Evolutionary conservation across 2,113 vertebrate genomes (phyloP).

Genomic region (Muntiacus reevesi): DNA sequence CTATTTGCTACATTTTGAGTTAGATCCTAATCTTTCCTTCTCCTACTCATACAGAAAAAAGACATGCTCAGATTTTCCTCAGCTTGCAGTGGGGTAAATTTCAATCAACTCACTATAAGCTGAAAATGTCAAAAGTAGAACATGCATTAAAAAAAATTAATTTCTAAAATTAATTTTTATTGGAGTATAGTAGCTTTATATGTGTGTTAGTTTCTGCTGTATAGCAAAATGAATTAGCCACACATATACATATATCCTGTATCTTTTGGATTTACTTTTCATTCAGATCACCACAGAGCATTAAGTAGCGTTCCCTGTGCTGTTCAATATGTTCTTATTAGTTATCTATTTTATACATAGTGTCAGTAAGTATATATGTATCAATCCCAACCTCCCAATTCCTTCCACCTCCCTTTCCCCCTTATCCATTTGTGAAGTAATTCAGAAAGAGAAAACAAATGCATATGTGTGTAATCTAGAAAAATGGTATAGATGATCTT

Average conservation of each 20-base stretch:
- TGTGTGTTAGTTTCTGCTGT: neutral
- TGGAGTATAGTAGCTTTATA: neutral
- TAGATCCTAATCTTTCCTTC: neutral
- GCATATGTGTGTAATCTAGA: neutral
- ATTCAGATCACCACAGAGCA: neutral
- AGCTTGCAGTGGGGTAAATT: neutral
- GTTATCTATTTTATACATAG: neutral
- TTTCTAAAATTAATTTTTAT: neutral
- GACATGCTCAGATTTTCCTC: neutral
- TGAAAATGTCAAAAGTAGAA: neutral
- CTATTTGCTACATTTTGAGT: neutral
- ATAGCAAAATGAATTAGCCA: neutral
- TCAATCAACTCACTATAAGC: neutral
- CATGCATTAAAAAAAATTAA: neutral
- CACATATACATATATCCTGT: neutral
- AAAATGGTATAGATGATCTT: neutral
- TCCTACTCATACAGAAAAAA: neutral
- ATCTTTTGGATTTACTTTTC: neutral
- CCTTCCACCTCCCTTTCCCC: neutral
- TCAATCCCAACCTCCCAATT: neutral
- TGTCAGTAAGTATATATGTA: neutral
- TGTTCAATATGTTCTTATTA: neutral
- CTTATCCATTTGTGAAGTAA: neutral
- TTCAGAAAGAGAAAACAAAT: neutral
- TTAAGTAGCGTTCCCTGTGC: neutral